Base-by-base conservation (phyloP, 1,140 invertebrate species). In the Venustaconcha ellipsiformis region DNA sequence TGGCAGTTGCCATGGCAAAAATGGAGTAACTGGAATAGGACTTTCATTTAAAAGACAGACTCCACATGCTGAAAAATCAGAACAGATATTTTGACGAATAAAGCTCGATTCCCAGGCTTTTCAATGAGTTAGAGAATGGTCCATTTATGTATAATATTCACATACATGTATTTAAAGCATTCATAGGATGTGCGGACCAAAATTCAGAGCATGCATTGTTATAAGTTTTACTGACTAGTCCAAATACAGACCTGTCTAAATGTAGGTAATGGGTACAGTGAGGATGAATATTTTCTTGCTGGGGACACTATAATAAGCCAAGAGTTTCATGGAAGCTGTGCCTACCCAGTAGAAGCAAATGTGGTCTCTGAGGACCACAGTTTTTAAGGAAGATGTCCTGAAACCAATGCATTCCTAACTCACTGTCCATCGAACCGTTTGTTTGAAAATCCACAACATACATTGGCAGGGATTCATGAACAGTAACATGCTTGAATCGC, bases 331-430 rank as follows among this genome's bases (percentile, higher is more conserved):
- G 81, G 57, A 37, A 69, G n/a, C 60, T 20, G 63, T 83, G 83
- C 0, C 70, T 77, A 72, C 82, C 82, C 17, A 83, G 59, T 30
- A 83, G 74, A 5, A 84, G 67, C 3, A 83, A 37, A 20, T 81
- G 81, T 15, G 80, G 83, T 26, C 80, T 57, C 20, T 74, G 37
- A 17, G 67, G 67, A 14, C 79, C 77, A 67, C 70, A 76, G 57
- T 79, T 17, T 69, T 72, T 67, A 1, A 82, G 60, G 62, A 79
- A 84, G 5, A 84, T 73, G 17, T 78, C 26, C 18, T 64, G 14
- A 26, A 82, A 84, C 80, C 82, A 82, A 26, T 65, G 23, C 20
- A 62, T 65, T 17, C 74, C 77, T 3, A 74, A 14, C 5, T 72
- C 48, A 14, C 63, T 26, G 26, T 26, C 26, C 70, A 79, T 76